Evolutionary conservation across 2,113 vertebrate species (phyloP).

Genomic region (Caranx ignobilis): DNA sequence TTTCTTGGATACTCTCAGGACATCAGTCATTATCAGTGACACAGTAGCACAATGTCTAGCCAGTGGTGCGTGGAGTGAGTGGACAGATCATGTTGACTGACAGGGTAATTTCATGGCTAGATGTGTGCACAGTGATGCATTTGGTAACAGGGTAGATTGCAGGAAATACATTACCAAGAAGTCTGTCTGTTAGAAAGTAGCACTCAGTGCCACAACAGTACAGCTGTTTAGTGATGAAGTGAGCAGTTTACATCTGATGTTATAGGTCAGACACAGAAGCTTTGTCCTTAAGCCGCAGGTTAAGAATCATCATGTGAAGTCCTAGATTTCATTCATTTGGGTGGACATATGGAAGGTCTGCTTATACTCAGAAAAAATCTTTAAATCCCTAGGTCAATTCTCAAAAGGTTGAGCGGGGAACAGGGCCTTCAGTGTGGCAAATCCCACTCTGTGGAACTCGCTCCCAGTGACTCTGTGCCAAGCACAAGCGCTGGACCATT

Average conservation of each 20-base stretch:
- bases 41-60: slow-evolving; percentile 3
- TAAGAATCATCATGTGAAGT: background rate
- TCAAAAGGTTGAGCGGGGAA: background rate
- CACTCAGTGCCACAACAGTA: background rate
- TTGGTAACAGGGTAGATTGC: slow-evolving; percentile 5
- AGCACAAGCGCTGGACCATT: no score
- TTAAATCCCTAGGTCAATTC: background rate
- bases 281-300: background rate
- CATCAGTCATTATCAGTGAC: slow-evolving; percentile 21
- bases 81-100: slow-evolving; percentile 34
- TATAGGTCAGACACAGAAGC: no score
- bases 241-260: background rate
- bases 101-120: slow-evolving; percentile 25
- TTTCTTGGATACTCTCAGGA: background rate
- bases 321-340: background rate
- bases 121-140: slow-evolving; percentile 15
- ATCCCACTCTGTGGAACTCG: no score
- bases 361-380: background rate
- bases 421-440: no score
- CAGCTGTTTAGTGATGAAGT: background rate
- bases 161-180: slow-evolving; percentile 28
- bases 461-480: no score
- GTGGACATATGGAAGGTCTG: background rate
- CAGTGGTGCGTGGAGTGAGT: slow-evolving; percentile 29
- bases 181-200: background rate